Conservation (phyloP, 2,113 vertebrate species). For the Myocastor coypus region DNA sequence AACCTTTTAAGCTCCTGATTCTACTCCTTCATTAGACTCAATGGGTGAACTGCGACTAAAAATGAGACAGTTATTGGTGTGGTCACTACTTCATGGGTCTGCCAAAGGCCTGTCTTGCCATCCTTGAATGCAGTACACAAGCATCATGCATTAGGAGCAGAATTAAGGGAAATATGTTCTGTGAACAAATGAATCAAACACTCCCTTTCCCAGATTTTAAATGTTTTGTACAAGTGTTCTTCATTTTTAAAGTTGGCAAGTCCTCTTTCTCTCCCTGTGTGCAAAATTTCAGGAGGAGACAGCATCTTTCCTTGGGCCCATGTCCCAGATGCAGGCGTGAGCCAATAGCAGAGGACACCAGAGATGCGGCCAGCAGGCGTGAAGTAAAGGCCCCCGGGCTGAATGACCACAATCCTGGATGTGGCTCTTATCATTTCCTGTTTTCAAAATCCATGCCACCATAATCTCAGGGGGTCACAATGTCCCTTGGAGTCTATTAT, state of each 20-base stretch:
- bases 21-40: conserved; percentile 71
- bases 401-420: not conserved
- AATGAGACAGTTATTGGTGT: conserved; percentile 75
- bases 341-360: fast-evolving
- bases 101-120: not conserved
- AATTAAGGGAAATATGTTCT: conserved; percentile 55
- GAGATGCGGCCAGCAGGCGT: not conserved
- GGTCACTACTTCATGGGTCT: not conserved
- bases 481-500: not conserved
- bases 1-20: conserved; percentile 48
- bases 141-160: conserved; percentile 39
- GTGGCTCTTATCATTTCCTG: not conserved
- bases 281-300: not conserved
- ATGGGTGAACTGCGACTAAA: conserved; percentile 57
- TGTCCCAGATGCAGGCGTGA: not conserved
- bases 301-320: not conserved
- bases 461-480: not conserved
- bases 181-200: conserved; percentile 55
- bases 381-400: not conserved
- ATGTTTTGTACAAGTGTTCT: conserved; percentile 40
- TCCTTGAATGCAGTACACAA: not conserved
- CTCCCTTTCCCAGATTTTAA: conserved; percentile 41
- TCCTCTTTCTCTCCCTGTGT: not conserved
- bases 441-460: not conserved
- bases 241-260: conserved; percentile 35